Evolutionary conservation across 2,113 vertebrate species (phyloP), one percentile per base, ranked within the genome.

Genomic region (Hemicordylus capensis): DNA sequence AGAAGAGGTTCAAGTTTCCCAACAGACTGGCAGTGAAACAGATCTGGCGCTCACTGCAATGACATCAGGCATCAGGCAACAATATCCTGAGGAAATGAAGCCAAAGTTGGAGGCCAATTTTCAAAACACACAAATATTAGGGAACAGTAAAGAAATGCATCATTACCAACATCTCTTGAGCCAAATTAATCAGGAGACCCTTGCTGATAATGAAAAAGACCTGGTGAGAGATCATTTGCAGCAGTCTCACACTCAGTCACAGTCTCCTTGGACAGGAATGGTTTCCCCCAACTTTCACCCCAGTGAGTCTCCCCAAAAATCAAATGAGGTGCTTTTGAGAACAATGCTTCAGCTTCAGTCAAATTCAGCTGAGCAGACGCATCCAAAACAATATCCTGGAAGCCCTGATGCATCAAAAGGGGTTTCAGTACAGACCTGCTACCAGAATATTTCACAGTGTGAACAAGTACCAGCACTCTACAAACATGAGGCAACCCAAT

Each of bases 251-350:
- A 51, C 9, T 74, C 95, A 86, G 42, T 88, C 95, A 69, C 97
- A 97, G 84, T 91, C 95, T 64, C 95, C 93, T 61, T 99, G 98
- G 98, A 97, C 96, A 87, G 97, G 98, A 87, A 84, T 96, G 78
- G 96, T 96, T 92, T 93, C 96, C 82, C 93, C 95, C 66, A 96
- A 93, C 82, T 95, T 96, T 87, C 92, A 34, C 81, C 91, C 92
- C 77, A 89, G 81, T 88, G 94, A 93, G 39, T 86, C 87, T 87
- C 89, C 91, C 59, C 94, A 95, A 7, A 97, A 96, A 87, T 95
- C 96, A 91, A 90, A 89, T 0, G 94, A 95, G 85, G 86, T 84
- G 2, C 85, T 94, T 7, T n/a, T 94, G 76, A 90, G 80, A 39
- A 95, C 95, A 54, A 42, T 94, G 79, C 93, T 97, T 93, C 93